These are phyloP conservation scores for Meghimatium bilineatum DNA, from an alignment of 2,888 invertebrate species.

Conservation along the genomic window DNA sequence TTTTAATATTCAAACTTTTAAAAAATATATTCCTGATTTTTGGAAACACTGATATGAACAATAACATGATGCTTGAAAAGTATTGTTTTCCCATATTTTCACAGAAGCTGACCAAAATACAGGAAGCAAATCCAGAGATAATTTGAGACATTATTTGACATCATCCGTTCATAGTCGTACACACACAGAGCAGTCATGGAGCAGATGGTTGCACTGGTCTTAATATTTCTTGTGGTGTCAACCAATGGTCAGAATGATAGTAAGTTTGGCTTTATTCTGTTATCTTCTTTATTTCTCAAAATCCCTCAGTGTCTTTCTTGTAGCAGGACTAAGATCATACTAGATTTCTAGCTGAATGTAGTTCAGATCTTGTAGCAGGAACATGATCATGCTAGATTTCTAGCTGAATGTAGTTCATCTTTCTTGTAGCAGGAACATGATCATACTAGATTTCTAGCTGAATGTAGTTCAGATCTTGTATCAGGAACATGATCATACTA, in stretches of 20 bases:
- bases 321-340: neutral
- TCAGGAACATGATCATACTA: no score
- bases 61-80: no score
- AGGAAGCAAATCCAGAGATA: neutral
- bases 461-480: no score
- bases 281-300: neutral
- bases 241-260: slow-evolving; percentile 9
- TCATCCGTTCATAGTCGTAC: neutral
- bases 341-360: no score
- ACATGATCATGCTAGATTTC: no score
- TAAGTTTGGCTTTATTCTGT: neutral
- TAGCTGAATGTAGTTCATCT: no score
- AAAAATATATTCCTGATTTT: no score
- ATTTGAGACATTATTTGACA: neutral
- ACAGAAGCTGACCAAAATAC: neutral
- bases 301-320: no score
- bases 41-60: no score
- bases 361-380: no score
- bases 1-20: no score
- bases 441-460: neutral
- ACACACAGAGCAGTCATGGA: neutral
- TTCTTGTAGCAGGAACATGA: neutral
- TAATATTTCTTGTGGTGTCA: neutral
- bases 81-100: no score
- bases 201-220: neutral